phyloP scores from a whole-genome alignment of 2,113 vertebrate species.

The Psammodynastes pulverulentus region DNA sequence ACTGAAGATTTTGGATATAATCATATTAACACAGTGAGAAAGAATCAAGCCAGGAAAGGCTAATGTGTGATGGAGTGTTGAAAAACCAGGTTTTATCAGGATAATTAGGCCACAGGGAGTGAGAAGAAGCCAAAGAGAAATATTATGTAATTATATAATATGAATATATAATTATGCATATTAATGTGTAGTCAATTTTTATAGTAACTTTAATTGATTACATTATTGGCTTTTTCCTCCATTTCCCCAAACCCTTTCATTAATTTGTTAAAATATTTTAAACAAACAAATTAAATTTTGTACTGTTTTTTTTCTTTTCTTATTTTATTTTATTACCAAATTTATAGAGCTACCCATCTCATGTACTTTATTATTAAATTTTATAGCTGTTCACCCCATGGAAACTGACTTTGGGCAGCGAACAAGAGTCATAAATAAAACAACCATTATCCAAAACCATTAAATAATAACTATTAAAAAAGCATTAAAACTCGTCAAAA shows the following conservation, averaged over 20 bases:
- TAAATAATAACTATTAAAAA: not conserved
- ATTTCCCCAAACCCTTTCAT: not conserved
- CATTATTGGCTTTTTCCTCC: constrained; percentile 49
- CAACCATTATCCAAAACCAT: not conserved
- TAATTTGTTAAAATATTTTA: too few species aligned
- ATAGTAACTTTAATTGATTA: constrained; percentile 56
- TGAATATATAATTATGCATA: constrained; percentile 30
- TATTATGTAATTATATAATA: constrained; percentile 12
- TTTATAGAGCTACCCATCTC: not conserved
- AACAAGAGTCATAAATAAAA: not conserved
- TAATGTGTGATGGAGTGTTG: not conserved
- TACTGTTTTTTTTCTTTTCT: not conserved
- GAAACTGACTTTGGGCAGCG: not conserved
- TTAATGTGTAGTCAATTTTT: constrained; percentile 55
- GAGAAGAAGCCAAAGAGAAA: constrained; percentile 26
- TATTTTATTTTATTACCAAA: not conserved
- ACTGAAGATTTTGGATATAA: not conserved
- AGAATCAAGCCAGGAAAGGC: not conserved
- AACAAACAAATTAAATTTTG: not conserved
- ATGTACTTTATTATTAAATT: not conserved
- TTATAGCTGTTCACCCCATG: not conserved
- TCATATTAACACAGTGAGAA: not conserved
- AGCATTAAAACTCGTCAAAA: not conserved
- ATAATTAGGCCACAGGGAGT: not conserved
- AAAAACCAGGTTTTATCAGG: not conserved